These are phyloP conservation scores for Psittacula cyanocephala DNA, from an alignment of 2,113 vertebrate species.

Conservation along the genomic window DNA sequence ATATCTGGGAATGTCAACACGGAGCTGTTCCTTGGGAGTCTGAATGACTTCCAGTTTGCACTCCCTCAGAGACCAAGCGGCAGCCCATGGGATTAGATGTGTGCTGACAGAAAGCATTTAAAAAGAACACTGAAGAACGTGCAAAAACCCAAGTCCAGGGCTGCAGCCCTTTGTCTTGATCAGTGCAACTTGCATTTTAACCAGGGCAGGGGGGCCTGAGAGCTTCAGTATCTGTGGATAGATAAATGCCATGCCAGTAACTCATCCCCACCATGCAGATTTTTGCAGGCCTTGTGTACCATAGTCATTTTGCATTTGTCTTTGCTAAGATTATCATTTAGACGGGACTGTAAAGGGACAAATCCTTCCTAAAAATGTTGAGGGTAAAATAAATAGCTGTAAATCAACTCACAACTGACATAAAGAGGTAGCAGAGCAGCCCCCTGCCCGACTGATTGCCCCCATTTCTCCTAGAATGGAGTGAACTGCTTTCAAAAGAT, in stretches of 20 bases:
- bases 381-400: neutral
- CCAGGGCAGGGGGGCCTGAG: neutral
- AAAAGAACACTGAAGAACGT: neutral
- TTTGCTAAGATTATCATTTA: neutral
- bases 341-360: neutral
- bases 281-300: neutral
- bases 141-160: neutral
- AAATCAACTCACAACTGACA: neutral
- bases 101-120: neutral
- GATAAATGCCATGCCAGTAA: neutral
- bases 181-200: neutral
- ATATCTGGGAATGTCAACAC: neutral
- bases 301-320: neutral
- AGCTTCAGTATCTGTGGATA: neutral
- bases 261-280: neutral
- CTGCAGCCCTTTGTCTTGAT: neutral
- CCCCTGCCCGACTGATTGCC: neutral
- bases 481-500: neutral
- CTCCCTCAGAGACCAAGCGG: neutral
- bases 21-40: accelerated
- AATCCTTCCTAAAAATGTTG: neutral
- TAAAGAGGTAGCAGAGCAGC: neutral
- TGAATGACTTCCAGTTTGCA: neutral
- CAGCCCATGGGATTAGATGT: neutral
- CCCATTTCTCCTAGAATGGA: neutral